Conservation (phyloP, 2,113 vertebrate species). For the Felis catus region DNA sequence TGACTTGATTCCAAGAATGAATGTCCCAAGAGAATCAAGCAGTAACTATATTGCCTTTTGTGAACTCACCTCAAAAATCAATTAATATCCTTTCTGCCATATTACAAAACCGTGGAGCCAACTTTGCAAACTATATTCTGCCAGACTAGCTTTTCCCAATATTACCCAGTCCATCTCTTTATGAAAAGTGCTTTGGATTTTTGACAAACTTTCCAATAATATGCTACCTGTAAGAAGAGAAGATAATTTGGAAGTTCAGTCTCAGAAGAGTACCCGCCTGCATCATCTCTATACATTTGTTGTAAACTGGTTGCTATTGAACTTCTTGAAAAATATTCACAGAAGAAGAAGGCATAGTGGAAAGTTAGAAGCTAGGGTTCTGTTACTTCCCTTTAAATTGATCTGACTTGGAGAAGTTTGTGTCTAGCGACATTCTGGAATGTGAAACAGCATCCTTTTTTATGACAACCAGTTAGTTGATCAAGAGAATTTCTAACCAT, state of each 20-base stretch:
- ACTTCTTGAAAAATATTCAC: not conserved
- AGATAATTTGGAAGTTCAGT: not conserved
- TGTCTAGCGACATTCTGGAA: not conserved
- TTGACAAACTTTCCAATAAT: not conserved
- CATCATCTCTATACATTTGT: not conserved
- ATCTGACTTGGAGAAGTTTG: not conserved
- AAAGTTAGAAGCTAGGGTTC: not conserved
- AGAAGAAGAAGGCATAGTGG: not conserved
- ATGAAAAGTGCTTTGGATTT: not conserved
- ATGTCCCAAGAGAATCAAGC: not conserved
- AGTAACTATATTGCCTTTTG: not conserved
- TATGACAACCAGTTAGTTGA: not conserved
- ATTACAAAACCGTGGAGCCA: not conserved
- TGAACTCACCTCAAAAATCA: not conserved
- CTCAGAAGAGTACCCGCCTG: not conserved
- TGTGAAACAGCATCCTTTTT: not conserved
- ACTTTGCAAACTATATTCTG: not conserved
- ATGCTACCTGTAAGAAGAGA: not conserved
- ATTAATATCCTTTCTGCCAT: not conserved
- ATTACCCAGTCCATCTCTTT: not conserved
- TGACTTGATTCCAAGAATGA: not conserved
- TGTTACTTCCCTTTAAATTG: not conserved
- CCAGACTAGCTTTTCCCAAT: not conserved
- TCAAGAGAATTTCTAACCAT: not conserved
- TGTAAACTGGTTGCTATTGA: not conserved